Conservation (phyloP, 2,888 invertebrate genomes). For the Trimorus sp. region DNA sequence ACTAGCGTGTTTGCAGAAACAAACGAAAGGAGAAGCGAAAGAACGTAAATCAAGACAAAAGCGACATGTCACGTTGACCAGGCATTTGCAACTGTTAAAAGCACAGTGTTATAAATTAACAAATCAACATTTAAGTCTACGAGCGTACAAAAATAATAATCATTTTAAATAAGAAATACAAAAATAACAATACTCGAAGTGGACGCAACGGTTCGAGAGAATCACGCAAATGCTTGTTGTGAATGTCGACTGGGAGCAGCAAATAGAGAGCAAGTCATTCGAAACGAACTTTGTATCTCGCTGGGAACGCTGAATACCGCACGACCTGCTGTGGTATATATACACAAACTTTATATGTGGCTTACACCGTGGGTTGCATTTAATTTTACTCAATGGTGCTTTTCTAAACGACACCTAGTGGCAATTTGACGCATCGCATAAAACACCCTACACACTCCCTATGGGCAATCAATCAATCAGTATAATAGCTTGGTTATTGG, state of each 20-base stretch:
- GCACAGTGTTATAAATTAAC: not conserved
- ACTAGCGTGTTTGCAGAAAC: conserved; percentile 67
- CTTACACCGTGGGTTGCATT: conserved; percentile 9
- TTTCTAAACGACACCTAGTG: conserved; percentile 25
- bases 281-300: conserved; percentile 33
- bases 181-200: conserved; percentile 36
- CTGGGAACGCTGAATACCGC: conserved; percentile 17
- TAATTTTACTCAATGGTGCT: conserved; percentile 1
- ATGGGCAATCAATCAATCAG: no score
- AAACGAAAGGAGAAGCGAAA: not conserved
- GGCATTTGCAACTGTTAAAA: not conserved
- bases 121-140: conserved; percentile 16
- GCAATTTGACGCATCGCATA: conserved; percentile 1
- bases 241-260: not conserved
- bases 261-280: not conserved
- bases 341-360: conserved; percentile 25
- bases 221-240: conserved; percentile 1
- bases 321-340: conserved; percentile 33
- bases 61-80: no score
- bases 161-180: conserved; percentile 31
- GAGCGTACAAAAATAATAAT: conserved; percentile 48
- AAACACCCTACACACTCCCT: no score
- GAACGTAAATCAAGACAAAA: not conserved
- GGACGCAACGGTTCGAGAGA: conserved; percentile 6
- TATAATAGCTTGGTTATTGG: no score